These are phyloP conservation scores for Paramisgurnus dabryanus DNA, from an alignment of 2,113 vertebrate species.

Conservation along the genomic window DNA sequence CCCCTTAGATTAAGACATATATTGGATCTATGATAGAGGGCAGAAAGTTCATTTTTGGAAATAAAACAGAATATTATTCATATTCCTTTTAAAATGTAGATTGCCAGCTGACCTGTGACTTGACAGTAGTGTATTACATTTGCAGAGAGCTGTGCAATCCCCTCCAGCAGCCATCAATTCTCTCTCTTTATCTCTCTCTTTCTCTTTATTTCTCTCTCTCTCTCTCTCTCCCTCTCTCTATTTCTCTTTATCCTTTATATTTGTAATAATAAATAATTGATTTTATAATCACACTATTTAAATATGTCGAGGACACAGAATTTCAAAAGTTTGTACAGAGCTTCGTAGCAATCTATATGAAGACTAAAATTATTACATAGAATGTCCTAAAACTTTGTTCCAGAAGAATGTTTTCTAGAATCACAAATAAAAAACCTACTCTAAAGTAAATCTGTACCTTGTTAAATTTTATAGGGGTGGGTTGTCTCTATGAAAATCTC, in stretches of 20 bases:
- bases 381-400: neutral
- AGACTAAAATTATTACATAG: neutral
- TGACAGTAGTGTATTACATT: constrained; percentile 99
- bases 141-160: constrained; percentile 87
- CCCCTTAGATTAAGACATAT: constrained; percentile 99
- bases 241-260: constrained; percentile 10
- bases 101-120: constrained; percentile 99
- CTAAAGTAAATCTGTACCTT: neutral
- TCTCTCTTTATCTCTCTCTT: constrained; percentile 34
- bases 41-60: constrained; percentile 99
- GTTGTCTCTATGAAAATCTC: constrained; percentile 12
- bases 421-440: constrained; percentile 9
- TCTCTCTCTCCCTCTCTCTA: constrained; percentile 44
- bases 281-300: constrained; percentile 32
- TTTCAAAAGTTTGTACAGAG: neutral
- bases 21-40: constrained; percentile 99
- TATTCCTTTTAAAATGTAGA: constrained; percentile 99
- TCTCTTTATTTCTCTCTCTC: neutral
- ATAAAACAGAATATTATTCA: constrained; percentile 99
- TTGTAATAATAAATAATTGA: constrained; percentile 1
- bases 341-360: neutral
- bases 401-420: constrained; percentile 1
- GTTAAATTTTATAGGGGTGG: neutral
- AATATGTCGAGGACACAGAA: constrained; percentile 9
- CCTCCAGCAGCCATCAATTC: constrained; percentile 75